Evolutionary conservation across 2,888 invertebrate species (phyloP).

Genomic region (Actias luna): DNA sequence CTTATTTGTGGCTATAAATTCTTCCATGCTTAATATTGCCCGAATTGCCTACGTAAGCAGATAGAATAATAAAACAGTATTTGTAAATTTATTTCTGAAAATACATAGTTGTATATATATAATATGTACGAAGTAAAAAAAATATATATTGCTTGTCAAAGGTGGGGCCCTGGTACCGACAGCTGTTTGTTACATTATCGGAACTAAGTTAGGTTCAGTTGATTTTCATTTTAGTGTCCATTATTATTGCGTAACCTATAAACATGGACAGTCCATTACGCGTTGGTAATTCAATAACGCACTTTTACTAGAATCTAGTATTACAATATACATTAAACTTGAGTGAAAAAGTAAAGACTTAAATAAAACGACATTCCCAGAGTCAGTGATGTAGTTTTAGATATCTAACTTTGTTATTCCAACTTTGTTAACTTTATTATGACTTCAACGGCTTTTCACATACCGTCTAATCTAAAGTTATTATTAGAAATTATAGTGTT

Average conservation of each 20-base stretch:
- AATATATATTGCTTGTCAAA: not conserved
- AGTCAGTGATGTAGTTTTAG: not conserved
- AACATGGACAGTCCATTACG: conserved; percentile 5
- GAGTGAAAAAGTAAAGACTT: not conserved
- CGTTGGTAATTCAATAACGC: conserved; percentile 6
- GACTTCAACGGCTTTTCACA: not conserved
- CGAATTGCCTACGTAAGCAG: too few species aligned
- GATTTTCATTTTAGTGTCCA: not conserved
- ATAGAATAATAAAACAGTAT: too few species aligned
- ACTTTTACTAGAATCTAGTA: conserved; percentile 1
- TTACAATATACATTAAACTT: not conserved
- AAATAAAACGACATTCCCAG: not conserved
- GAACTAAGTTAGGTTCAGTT: conserved; percentile 1
- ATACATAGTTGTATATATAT: too few species aligned
- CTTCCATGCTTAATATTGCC: too few species aligned
- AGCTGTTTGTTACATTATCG: not conserved
- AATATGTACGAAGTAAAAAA: too few species aligned
- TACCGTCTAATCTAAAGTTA: not conserved
- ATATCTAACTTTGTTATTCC: not conserved
- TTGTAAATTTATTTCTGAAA: not conserved
- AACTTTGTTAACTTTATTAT: not conserved
- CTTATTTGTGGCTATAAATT: too few species aligned
- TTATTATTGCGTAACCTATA: not conserved
- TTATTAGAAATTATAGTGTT: not conserved
- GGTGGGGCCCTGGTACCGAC: not conserved